Evolutionary conservation across 1,140 invertebrate genomes (phyloP).

Genomic region (Zaprionus ornatus): DNA sequence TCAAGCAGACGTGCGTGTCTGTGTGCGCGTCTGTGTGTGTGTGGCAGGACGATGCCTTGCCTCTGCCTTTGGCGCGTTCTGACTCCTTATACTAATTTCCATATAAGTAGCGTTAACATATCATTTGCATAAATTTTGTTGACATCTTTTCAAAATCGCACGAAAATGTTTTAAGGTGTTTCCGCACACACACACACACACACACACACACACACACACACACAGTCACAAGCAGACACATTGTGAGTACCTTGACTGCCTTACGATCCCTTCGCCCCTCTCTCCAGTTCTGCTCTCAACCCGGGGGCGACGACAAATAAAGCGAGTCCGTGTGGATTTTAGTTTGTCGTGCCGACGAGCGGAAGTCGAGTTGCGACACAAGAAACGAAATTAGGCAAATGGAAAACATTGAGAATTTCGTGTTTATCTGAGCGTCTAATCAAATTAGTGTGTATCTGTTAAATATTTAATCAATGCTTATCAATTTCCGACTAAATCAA

Average conservation of each 20-base stretch:
- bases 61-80: slow-evolving; percentile 74
- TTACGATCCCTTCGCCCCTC: slow-evolving; percentile 18
- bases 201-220: slow-evolving; percentile 34
- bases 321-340: slow-evolving; percentile 19
- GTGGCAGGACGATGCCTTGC: slow-evolving; percentile 18
- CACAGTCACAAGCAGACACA: no score
- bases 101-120: slow-evolving; percentile 83
- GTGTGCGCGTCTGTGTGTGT: slow-evolving; percentile 22
- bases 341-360: slow-evolving; percentile 31
- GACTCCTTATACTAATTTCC: slow-evolving; percentile 82
- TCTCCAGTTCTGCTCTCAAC: background rate
- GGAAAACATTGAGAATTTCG: slow-evolving; percentile 27
- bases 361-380: slow-evolving; percentile 27
- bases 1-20: slow-evolving; percentile 12
- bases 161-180: slow-evolving; percentile 80
- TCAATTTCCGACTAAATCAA: slow-evolving; percentile 1
- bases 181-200: slow-evolving; percentile 40
- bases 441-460: slow-evolving; percentile 4
- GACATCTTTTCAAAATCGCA: slow-evolving; percentile 82
- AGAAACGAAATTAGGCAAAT: slow-evolving; percentile 41
- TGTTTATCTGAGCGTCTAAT: slow-evolving; percentile 13
- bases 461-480: slow-evolving; percentile 30
- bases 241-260: slow-evolving; percentile 13
- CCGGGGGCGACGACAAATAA: slow-evolving; percentile 42
- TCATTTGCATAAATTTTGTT: slow-evolving; percentile 83